A percentile compares a stretch with the other conserved stretches of the same genome.
phyloP scores from a whole-genome alignment of 37 sponge, comb jelly and placozoan genomes.

The Tethya wilhelma region DNA sequence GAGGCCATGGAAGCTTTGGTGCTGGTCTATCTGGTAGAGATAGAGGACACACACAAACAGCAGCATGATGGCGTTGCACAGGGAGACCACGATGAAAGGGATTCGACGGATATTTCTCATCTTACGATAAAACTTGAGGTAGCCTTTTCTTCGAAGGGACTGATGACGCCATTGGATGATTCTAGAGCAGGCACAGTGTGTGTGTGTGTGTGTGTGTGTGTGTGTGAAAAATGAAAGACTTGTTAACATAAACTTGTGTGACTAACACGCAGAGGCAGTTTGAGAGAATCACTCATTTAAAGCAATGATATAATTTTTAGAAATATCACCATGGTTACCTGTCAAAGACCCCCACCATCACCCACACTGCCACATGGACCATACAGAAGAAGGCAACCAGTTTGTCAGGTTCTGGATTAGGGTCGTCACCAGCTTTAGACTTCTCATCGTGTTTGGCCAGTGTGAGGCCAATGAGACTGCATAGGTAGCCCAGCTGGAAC shows the following conservation, averaged over 20 bases:
- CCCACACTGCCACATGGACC: slow-evolving; percentile 58
- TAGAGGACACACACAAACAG: slow-evolving; percentile 57
- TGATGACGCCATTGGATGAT: slow-evolving; percentile 74
- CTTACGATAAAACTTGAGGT: slow-evolving; percentile 78
- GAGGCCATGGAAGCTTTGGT: not conserved
- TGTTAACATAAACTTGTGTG: no score
- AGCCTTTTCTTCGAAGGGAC: slow-evolving; percentile 71
- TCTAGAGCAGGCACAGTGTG: slow-evolving; percentile 13
- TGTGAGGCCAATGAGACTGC: slow-evolving; percentile 21
- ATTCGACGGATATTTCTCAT: slow-evolving; percentile 77
- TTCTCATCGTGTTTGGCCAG: not conserved
- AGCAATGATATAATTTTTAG: slow-evolving; percentile 4
- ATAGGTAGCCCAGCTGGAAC: slow-evolving; percentile 18
- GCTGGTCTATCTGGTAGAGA: slow-evolving; percentile 1
- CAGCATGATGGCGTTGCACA: slow-evolving; percentile 42
- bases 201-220: not conserved
- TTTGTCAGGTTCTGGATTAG: slow-evolving; percentile 4
- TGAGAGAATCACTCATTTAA: not conserved
- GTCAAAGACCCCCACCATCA: slow-evolving; percentile 40
- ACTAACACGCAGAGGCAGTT: no score
- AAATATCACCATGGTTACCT: slow-evolving; percentile 8
- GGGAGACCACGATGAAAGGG: slow-evolving; percentile 72
- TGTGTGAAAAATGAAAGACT: not conserved
- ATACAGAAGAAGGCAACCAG: slow-evolving; percentile 50
- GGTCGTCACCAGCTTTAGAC: not conserved